Base-by-base conservation (phyloP, 2,888 invertebrate genomes). In the Cephus nigrinus region DNA sequence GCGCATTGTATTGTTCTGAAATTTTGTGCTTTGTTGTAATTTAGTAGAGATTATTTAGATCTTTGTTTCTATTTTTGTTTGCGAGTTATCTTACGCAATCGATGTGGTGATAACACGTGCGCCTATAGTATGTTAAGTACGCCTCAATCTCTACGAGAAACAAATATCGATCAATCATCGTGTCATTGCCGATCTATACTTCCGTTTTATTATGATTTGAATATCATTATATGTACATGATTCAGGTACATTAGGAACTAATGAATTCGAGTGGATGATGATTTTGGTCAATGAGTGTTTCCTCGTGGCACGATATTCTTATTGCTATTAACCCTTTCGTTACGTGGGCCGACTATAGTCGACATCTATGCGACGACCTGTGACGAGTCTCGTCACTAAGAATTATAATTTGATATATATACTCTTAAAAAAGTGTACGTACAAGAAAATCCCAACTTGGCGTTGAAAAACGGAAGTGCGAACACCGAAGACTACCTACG, bases 21-120 rank as follows among this genome's bases (percentile, higher is more conserved):
- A 55, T 23, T 82, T 86, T 82, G 82, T 81, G 84, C 83, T 86
- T 85, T 84, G 86, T 86, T 88, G 79, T 82, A 84, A 82, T 76
- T 82, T 78, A 85, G 82, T 85, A 87, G 84, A 85, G 84, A 84
- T 86, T 86, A 83, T 82, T 83, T 85, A 84, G 83, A 80, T 82
- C 83, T 86, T 76, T 76, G 5, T 55, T 55, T 23, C 9, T 55
- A 23, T 55, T 55, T 40, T 36, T 36, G 4, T 15, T 40, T 40
- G 55, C 23, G 9, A 55, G 23, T 55, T 55, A 23, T 55, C 55
- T 23, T 9, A 23, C 23, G 55, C 23, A 23, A 55, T 55, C 55
- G 55, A 23, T 1, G 55, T 2, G 55, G 15, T 9, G 55, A 55
- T 55, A 55, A 55, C 23, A 23, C 4, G 23, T 23, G 55, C 55